Evolutionary conservation across 2,888 invertebrate species (phyloP), one percentile per base, ranked within the genome.

Genomic region (Melanostoma mellinum): DNA sequence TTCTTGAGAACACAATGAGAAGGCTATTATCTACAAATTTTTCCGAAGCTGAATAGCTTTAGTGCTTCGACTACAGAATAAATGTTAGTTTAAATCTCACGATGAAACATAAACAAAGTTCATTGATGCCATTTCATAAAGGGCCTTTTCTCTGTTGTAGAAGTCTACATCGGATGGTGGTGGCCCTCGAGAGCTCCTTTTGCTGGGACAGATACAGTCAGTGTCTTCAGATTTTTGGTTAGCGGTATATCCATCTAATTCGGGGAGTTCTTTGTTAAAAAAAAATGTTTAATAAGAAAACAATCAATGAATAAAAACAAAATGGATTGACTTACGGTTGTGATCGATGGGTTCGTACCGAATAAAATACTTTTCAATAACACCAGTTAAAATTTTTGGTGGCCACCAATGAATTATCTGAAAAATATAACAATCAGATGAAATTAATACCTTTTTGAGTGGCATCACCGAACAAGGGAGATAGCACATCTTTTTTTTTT

Each of bases 351-450:
- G 6, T 36, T 88, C 88, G 42, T 84, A 86, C 35, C 75, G 86
- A 4, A 90, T 61, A 36, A 88, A 20, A 63, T 90, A 90, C n/a
- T 87, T 87, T 6, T 67, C 74, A 3, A 90, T 88, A 30, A 80
- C 9, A 0, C 91, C 91, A 75, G 90, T 90, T 0, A 87, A 85
- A 8, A 85, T 82, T 10, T 61, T 86, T n/a, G 90, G 90, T 38
- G 91, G 90, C 90, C 90, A 90, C 90, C 90, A 90, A 56, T 89
- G 88, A 0, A 90, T 20, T 1, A 87, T 61, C 90, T 90, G 4
- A 2, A 55, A 65, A 2, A 36, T 36, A 5, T 0, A 8, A 46
- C 9, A 71, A 20, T 20, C 20, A 48, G 32, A 33, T 48, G 61
- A 33, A 10, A n/a, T n/a, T n/a, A n/a, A 33, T 9, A 36, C 4